Conservation (phyloP, 2,797 vertebrate genomes). For the Apodemus agrarius region DNA sequence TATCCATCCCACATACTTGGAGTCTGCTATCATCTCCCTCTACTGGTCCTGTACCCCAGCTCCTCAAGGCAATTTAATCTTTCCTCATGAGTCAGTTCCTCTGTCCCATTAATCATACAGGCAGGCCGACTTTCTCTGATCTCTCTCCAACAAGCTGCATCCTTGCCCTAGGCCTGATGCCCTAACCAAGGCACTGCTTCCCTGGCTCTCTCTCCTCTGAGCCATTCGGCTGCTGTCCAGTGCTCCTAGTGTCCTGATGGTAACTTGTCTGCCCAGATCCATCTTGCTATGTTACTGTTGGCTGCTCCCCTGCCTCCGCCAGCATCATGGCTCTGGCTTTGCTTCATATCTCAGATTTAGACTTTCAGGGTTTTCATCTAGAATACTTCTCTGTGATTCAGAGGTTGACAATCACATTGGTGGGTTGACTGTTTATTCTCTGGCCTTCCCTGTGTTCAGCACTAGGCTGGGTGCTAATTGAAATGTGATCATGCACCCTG, state of each 20-base stretch:
- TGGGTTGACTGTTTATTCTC: not conserved
- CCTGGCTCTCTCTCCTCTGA: slow-evolving; percentile 14
- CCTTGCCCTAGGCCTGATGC: slow-evolving; percentile 48
- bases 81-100: slow-evolving; percentile 78
- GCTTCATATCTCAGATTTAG: not conserved
- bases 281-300: not conserved
- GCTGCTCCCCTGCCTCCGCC: not conserved
- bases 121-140: slow-evolving; percentile 71
- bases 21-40: slow-evolving; percentile 79
- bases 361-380: not conserved
- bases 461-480: not conserved
- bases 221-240: not conserved
- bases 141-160: slow-evolving; percentile 71
- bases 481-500: accelerated
- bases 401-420: not conserved
- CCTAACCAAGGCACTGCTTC: slow-evolving; percentile 63
- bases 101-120: slow-evolving; percentile 63
- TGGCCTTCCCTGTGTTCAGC: not conserved
- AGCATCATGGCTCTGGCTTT: not conserved
- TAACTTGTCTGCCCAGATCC: not conserved
- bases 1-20: slow-evolving; percentile 76
- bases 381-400: not conserved
- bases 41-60: slow-evolving; percentile 64
- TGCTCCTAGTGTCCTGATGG: not conserved
- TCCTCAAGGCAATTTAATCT: slow-evolving; percentile 77